Evolutionary conservation across 2,888 invertebrate genomes (phyloP).

Genomic region (Rhorus exstirpatorius): DNA sequence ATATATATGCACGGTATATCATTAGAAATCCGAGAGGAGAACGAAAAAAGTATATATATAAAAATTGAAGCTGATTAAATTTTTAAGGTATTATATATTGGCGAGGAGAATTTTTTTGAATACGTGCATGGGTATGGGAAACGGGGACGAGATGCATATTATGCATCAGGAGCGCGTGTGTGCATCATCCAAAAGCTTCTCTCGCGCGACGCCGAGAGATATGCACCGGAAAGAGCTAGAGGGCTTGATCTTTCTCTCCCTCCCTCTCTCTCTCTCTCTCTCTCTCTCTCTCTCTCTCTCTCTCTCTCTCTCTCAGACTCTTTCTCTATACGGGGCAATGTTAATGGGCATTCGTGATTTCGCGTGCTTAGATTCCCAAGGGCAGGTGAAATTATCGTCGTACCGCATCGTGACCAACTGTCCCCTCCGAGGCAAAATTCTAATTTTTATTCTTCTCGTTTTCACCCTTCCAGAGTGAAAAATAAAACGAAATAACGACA

Average conservation of each 20-base stretch:
- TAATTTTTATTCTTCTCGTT: slow-evolving; percentile 63
- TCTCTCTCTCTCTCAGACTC: slow-evolving; percentile 2
- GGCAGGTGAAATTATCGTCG: slow-evolving; percentile 78
- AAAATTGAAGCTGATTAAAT: slow-evolving; percentile 47
- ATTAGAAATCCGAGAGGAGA: slow-evolving; percentile 44
- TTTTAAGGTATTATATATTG: slow-evolving; percentile 25
- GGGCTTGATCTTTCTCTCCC: slow-evolving; percentile 34
- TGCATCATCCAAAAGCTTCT: slow-evolving; percentile 45
- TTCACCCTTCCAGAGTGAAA: neutral
- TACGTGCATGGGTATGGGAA: slow-evolving; percentile 8
- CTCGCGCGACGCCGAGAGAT: slow-evolving; percentile 21
- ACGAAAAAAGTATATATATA: slow-evolving; percentile 14
- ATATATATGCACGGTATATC: slow-evolving; percentile 18
- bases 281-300: neutral
- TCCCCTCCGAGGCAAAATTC: slow-evolving; percentile 79
- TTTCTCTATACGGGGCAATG: slow-evolving; percentile 52
- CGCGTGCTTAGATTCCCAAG: slow-evolving; percentile 80
- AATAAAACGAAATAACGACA: neutral
- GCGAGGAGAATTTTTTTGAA: slow-evolving; percentile 17
- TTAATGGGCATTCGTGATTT: slow-evolving; percentile 82
- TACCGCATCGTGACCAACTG: slow-evolving; percentile 73
- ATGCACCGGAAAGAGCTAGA: slow-evolving; percentile 67
- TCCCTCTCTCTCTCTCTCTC: neutral
- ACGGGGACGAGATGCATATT: slow-evolving; percentile 53
- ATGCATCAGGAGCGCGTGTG: slow-evolving; percentile 59